Conservation (phyloP, 53 echinoderm and acorn worm species). For the Astropecten irregularis region DNA sequence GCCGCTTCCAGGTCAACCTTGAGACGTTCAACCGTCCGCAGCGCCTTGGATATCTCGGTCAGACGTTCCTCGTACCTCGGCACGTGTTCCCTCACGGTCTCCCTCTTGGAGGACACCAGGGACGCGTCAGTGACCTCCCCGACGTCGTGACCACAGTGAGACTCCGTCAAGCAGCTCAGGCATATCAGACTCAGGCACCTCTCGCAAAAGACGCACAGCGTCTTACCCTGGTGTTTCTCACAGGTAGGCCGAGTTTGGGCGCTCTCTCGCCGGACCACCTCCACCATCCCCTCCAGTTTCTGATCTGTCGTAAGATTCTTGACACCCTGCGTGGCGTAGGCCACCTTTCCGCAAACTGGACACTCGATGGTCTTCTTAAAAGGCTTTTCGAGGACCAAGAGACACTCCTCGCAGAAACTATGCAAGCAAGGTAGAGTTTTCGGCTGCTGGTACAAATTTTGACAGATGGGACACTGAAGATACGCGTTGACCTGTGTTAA, state of each 20-base stretch:
- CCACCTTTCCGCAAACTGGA: not conserved
- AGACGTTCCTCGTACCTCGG: not conserved
- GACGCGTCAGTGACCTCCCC: not conserved
- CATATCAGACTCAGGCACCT: not conserved
- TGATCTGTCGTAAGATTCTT: not conserved
- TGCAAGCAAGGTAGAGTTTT: slow-evolving; percentile 33
- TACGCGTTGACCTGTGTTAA: not conserved
- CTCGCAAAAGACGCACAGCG: not conserved
- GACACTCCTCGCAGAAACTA: slow-evolving; percentile 33
- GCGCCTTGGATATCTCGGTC: not conserved
- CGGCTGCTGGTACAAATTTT: slow-evolving; percentile 2
- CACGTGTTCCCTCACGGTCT: not conserved
- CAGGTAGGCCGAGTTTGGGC: not conserved
- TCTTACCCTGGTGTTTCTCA: not conserved
- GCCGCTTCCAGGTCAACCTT: not conserved
- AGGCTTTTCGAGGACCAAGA: not conserved
- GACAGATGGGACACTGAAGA: slow-evolving; percentile 29
- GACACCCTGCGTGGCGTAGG: not conserved
- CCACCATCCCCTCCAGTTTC: not conserved
- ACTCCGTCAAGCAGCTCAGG: not conserved
- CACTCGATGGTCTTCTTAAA: not conserved
- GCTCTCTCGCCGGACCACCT: not conserved
- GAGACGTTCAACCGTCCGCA: not conserved
- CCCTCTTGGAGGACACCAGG: not conserved
- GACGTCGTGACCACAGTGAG: not conserved